Evolutionary conservation across 2,888 invertebrate genomes (phyloP).

Genomic region (Agrochola litura): DNA sequence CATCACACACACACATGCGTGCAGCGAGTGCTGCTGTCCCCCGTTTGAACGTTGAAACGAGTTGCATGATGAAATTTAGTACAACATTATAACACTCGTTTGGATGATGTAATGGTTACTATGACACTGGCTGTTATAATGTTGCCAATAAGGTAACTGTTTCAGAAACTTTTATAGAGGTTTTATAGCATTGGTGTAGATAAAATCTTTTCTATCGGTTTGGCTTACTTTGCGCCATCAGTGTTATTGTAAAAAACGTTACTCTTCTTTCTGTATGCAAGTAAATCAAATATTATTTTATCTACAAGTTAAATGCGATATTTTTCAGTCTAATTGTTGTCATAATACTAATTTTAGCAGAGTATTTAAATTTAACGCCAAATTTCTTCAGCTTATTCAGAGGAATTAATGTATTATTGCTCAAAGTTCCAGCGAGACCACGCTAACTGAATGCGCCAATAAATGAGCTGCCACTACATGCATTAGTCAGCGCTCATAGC

Average conservation of each 20-base stretch:
- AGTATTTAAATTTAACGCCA: background rate
- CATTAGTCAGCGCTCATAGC: constrained; percentile 37
- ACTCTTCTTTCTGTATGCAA: background rate
- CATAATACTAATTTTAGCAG: no score
- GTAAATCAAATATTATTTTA: background rate
- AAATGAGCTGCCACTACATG: constrained; percentile 44
- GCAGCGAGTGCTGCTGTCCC: no score
- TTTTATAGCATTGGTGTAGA: no score
- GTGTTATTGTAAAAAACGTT: background rate
- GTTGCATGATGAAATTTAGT: no score
- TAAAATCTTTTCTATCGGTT: no score
- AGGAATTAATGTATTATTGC: constrained; percentile 14
- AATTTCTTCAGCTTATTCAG: background rate
- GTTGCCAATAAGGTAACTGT: no score
- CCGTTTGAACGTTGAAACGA: no score
- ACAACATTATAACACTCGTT: no score
- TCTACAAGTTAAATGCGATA: background rate
- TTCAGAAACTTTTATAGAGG: no score
- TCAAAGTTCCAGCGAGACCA: background rate
- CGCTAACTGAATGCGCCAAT: constrained; percentile 31
- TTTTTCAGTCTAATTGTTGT: background rate
- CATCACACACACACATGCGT: no score
- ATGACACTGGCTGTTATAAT: no score
- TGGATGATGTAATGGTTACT: no score
- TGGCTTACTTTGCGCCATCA: background rate